Conservation (phyloP, 2,113 vertebrate species). For the Tachysurus fulvidraco region DNA sequence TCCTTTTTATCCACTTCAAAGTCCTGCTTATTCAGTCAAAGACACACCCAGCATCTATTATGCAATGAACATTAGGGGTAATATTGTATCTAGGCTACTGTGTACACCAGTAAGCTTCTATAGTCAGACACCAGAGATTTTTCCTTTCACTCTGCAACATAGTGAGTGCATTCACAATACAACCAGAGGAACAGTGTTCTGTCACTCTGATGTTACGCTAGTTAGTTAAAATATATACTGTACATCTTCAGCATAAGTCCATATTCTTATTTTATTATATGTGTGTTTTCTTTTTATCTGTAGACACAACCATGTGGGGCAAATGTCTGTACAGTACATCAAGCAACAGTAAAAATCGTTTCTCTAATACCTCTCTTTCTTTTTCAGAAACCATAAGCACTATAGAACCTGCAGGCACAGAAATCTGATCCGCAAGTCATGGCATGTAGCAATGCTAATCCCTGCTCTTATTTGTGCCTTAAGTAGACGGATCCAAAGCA, state of each 20-base stretch:
- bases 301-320: background rate
- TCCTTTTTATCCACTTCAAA: conserved; percentile 21
- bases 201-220: background rate
- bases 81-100: conserved; percentile 24
- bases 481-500: background rate
- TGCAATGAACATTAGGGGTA: background rate
- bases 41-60: conserved; percentile 35
- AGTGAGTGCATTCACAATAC: background rate
- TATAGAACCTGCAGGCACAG: background rate
- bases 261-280: background rate
- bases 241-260: too few relatives aligned
- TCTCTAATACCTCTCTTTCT: background rate
- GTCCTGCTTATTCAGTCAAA: background rate
- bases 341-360: background rate
- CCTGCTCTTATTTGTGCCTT: conserved; percentile 7
- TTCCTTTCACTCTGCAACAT: background rate
- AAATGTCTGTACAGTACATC: background rate
- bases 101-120: background rate
- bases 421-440: conserved; percentile 17
- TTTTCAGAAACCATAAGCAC: background rate
- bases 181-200: background rate
- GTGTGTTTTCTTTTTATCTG: background rate
- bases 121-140: background rate
- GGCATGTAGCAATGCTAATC: conserved; percentile 17
- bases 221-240: background rate